These are phyloP conservation scores for Eolophus roseicapilla DNA, from an alignment of 2,113 vertebrate species.

Conservation along the genomic window DNA sequence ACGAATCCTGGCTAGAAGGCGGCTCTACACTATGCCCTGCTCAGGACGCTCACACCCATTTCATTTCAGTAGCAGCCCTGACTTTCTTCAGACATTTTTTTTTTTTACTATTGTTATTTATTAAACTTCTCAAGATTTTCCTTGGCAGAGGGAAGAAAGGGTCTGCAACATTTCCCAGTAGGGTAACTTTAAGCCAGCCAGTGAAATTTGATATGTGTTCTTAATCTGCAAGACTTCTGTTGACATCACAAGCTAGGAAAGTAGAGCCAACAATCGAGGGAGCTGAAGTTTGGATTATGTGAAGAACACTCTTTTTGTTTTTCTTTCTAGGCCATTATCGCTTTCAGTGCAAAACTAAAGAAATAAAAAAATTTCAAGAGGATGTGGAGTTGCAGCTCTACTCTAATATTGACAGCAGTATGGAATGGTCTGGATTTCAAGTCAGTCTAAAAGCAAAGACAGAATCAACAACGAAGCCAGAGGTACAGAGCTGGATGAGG, in stretches of 20 bases:
- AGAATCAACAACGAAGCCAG: neutral
- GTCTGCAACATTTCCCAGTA: neutral
- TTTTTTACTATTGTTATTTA: neutral
- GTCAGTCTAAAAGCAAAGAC: neutral
- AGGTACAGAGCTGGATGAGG: neutral
- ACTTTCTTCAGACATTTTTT: neutral
- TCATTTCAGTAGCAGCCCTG: neutral
- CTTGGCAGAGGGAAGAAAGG: conserved; percentile 3
- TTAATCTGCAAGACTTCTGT: conserved; percentile 24
- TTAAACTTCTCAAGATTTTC: neutral
- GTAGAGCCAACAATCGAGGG: neutral
- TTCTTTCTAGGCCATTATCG: neutral
- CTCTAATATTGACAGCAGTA: neutral
- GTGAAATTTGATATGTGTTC: neutral
- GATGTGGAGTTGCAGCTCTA: neutral
- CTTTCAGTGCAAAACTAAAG: neutral
- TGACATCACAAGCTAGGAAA: conserved; percentile 22
- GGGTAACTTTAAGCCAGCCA: neutral
- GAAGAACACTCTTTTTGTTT: neutral
- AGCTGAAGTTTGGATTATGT: neutral
- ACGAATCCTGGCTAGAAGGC: fast-evolving
- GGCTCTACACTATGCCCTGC: fast-evolving
- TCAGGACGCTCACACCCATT: neutral
- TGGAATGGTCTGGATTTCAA: neutral
- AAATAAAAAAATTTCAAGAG: neutral